phyloP scores from a whole-genome alignment of 2,888 invertebrate genomes.

The Dendrolimus pini region DNA sequence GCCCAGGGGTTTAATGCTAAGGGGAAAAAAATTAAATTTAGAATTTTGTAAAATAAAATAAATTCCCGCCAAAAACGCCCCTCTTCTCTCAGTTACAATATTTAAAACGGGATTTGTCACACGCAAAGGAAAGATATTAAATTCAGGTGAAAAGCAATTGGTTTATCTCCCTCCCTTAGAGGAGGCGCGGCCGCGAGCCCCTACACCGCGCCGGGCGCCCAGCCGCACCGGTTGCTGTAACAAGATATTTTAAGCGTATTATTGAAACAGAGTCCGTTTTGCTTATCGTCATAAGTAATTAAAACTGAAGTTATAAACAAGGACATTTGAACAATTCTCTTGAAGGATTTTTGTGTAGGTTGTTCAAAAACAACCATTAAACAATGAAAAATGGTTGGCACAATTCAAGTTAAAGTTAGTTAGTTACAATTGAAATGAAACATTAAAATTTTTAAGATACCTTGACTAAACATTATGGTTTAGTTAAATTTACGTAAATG shows the following conservation, averaged over 20 bases:
- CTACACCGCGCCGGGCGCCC: constrained; percentile 29
- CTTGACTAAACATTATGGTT: no score
- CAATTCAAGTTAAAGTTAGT: no score
- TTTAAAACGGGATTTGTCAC: constrained; percentile 25
- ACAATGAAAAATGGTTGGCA: neutral
- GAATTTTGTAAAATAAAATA: no score
- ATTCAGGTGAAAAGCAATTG: constrained; percentile 49
- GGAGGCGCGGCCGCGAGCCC: constrained; percentile 23
- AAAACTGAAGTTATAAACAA: neutral
- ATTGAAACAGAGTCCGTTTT: constrained; percentile 23
- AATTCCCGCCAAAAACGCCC: no score
- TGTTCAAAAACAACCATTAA: neutral
- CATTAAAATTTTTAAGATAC: no score
- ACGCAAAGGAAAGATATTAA: constrained; percentile 29
- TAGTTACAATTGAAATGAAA: no score
- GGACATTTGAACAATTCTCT: neutral
- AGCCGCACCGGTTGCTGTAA: constrained; percentile 64
- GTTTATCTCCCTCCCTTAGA: constrained; percentile 19
- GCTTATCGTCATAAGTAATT: constrained; percentile 10
- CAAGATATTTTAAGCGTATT: constrained; percentile 62
- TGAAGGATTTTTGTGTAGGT: neutral
- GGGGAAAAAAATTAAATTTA: no score
- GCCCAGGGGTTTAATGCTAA: no score
- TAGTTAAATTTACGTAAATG: no score
- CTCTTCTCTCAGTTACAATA: constrained; percentile 6